Evolutionary conservation across 2,888 invertebrate genomes (phyloP), one percentile per base, ranked within the genome.

Genomic region (Tillus elongatus): DNA sequence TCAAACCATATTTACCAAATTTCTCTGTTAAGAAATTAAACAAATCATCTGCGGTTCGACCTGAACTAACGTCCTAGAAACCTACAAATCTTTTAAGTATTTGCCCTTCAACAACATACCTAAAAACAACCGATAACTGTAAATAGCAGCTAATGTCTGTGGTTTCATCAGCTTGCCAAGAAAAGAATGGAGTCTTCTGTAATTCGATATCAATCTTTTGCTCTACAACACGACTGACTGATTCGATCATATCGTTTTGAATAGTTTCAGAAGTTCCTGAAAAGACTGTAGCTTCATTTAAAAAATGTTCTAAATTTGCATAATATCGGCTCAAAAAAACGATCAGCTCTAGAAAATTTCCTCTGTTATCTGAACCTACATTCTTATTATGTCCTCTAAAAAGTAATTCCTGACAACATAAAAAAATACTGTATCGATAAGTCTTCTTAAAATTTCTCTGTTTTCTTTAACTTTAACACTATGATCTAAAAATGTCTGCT

Each of bases 81-180:
- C 52, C 48, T 33, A 55, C 31, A 44, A 57, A 56, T 33, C 56
- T 34, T 48, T 58, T 56, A 29, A 53, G 41, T 24, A 48, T 35
- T 31, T 45, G 31, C 13, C 47, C 45, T 29, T 43, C 34, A 14
- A 19, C 31, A 8, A 52, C 49, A 46, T 50, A 58, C 30, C 56
- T 42, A 32, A 58, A 45, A 39, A 57, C 45, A 47, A 55, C 31
- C 41, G 54, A 43, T 29, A 47, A 10, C 42, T 49, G 43, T 27
- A n/a, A n/a, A 43, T 36, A 30, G 50, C 52, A 37, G 46, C 37
- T 34, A 12, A 50, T 47, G 19, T 47, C 45, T 11, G 44, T 44
- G 6, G 45, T 45, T 38, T 50, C 48, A 35, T 50, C 44, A 4
- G 45, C 28, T 33, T 33, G 32, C 33, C 37, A 37, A 8, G 33